A percentile compares a stretch with the other conserved stretches of the same genome.
Conservation (phyloP, 2,888 invertebrate species). For the Drosophila bunnanda region DNA sequence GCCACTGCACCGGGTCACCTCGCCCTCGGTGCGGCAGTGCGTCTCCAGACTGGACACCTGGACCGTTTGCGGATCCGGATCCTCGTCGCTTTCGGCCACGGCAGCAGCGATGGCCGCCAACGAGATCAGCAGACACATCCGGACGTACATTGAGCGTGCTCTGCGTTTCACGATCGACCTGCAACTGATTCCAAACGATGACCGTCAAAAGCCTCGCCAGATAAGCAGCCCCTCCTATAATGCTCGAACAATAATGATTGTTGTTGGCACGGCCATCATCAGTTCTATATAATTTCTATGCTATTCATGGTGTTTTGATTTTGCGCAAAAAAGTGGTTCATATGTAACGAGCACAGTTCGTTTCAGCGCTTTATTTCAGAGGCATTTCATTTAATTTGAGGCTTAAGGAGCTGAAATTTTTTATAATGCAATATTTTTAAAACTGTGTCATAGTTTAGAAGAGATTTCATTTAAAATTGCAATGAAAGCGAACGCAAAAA, state of each 20-base stretch:
- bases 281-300: constrained; percentile 67
- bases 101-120: constrained; percentile 2
- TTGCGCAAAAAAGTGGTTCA: constrained; percentile 37
- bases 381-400: background rate
- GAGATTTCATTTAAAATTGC: too few relatives aligned
- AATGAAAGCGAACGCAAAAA: background rate
- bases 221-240: constrained; percentile 35
- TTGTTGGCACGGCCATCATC: constrained; percentile 39
- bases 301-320: constrained; percentile 72
- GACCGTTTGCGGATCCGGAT: constrained; percentile 12
- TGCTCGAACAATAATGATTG: constrained; percentile 20
- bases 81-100: background rate
- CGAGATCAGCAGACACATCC: constrained; percentile 22
- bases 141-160: constrained; percentile 54
- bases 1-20: constrained; percentile 57
- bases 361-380: background rate
- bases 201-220: constrained; percentile 32
- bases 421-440: background rate
- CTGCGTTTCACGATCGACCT: constrained; percentile 62
- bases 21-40: constrained; percentile 47
- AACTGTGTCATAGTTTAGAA: background rate
- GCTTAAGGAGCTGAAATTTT: background rate
- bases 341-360: constrained; percentile 28
- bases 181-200: constrained; percentile 63
- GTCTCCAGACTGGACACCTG: constrained; percentile 40